phyloP scores from a whole-genome alignment of 2,797 vertebrate species.

The Squalus acanthias region DNA sequence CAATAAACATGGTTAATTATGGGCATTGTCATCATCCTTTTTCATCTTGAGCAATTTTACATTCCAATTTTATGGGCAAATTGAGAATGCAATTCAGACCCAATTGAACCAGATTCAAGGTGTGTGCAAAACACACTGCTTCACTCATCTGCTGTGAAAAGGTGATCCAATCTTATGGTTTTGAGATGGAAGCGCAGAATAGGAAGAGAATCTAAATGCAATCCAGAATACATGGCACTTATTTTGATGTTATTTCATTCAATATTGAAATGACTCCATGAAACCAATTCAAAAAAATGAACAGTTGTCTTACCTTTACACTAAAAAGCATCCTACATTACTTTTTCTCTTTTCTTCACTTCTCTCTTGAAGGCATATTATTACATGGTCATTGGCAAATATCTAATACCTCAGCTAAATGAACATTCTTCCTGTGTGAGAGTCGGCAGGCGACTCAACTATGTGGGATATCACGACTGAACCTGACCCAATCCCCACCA shows the following conservation, averaged over 20 bases:
- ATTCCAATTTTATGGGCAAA: neutral
- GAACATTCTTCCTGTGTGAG: neutral
- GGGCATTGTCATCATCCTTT: neutral
- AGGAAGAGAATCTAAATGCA: neutral
- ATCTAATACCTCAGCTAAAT: neutral
- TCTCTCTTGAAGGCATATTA: neutral
- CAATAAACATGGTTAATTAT: neutral
- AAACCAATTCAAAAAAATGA: neutral
- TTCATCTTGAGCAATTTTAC: neutral
- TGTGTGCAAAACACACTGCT: neutral
- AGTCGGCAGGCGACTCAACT: no score
- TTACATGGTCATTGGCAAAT: neutral
- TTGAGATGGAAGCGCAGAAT: neutral
- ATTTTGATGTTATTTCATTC: neutral
- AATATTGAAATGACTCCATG: neutral
- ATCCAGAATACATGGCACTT: neutral
- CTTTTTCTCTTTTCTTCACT: neutral
- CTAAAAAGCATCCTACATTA: neutral
- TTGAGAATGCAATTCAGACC: neutral
- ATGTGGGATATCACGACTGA: no score
- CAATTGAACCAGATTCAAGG: neutral
- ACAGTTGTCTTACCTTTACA: neutral
- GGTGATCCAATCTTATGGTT: neutral
- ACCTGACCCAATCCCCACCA: no score
- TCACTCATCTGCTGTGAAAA: neutral